A percentile compares a stretch with the other conserved stretches of the same genome.
phyloP scores from a whole-genome alignment of 2,888 invertebrate genomes.

The Diaphora mendica region DNA sequence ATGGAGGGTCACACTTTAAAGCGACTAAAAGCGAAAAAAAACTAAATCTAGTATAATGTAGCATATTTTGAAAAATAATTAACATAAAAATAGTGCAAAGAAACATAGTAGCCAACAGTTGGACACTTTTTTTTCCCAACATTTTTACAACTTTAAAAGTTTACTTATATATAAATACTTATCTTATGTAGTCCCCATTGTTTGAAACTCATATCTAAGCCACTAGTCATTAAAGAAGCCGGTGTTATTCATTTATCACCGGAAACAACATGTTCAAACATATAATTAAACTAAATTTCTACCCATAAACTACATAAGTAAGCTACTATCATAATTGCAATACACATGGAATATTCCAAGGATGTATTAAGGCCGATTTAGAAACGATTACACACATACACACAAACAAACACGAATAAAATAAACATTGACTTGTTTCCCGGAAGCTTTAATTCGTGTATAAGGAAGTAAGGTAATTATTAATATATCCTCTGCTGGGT shows the following conservation, averaged over 20 bases:
- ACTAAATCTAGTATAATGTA: too few relatives aligned
- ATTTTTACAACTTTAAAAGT: neutral
- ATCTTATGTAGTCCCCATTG: neutral
- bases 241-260: neutral
- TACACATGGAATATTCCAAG: constrained; percentile 18
- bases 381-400: constrained; percentile 29
- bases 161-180: neutral
- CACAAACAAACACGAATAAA: constrained; percentile 15
- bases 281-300: constrained; percentile 10
- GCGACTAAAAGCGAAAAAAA: too few relatives aligned
- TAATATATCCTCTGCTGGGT: constrained; percentile 39
- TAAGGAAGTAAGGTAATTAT: constrained; percentile 41
- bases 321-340: neutral
- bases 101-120: neutral
- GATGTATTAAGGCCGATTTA: constrained; percentile 29
- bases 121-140: neutral
- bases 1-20: too few relatives aligned
- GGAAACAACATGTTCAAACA: constrained; percentile 9
- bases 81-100: too few relatives aligned
- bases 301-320: neutral
- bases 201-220: neutral
- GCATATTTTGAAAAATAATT: too few relatives aligned
- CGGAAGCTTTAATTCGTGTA: constrained; percentile 40
- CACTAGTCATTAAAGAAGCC: neutral
- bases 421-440: constrained; percentile 17